Evolutionary conservation across 2,888 invertebrate genomes (phyloP).

Genomic region (Chrysomela aeneicollis): DNA sequence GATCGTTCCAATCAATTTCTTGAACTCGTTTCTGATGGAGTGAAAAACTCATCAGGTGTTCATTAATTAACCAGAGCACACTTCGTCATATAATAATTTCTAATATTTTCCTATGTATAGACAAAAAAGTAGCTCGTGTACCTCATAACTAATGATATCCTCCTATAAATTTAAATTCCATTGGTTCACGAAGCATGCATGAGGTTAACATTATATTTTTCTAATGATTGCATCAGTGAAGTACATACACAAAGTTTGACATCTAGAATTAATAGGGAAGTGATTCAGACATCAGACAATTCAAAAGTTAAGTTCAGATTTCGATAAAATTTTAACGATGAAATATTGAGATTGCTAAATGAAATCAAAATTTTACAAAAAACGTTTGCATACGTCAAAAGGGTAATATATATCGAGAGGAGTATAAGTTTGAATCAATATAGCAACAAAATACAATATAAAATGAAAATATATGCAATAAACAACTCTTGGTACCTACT

Average conservation of each 20-base stretch:
- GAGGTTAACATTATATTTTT: not conserved
- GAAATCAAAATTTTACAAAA: too few relatives aligned
- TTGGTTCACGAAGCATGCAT: slow-evolving; percentile 9
- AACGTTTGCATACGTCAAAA: too few relatives aligned
- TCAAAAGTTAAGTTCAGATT: too few relatives aligned
- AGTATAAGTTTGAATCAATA: too few relatives aligned
- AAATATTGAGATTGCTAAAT: too few relatives aligned
- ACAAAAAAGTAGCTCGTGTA: slow-evolving; percentile 12
- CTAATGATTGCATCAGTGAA: slow-evolving; percentile 8
- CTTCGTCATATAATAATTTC: not conserved
- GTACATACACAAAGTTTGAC: not conserved
- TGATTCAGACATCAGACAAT: too few relatives aligned
- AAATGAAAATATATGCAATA: too few relatives aligned
- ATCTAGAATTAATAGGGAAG: too few relatives aligned
- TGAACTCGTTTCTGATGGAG: not conserved
- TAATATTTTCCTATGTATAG: not conserved
- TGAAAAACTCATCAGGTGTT: slow-evolving; percentile 1
- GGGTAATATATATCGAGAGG: too few relatives aligned
- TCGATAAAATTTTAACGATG: too few relatives aligned
- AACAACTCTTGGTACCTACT: too few relatives aligned
- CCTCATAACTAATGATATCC: slow-evolving; percentile 13
- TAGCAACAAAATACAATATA: too few relatives aligned
- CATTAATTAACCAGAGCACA: slow-evolving; percentile 1
- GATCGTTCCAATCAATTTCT: not conserved
- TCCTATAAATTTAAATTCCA: slow-evolving; percentile 19